Evolutionary conservation across 2,113 vertebrate species (phyloP).

Genomic region (Nothobranchius kuhntae): DNA sequence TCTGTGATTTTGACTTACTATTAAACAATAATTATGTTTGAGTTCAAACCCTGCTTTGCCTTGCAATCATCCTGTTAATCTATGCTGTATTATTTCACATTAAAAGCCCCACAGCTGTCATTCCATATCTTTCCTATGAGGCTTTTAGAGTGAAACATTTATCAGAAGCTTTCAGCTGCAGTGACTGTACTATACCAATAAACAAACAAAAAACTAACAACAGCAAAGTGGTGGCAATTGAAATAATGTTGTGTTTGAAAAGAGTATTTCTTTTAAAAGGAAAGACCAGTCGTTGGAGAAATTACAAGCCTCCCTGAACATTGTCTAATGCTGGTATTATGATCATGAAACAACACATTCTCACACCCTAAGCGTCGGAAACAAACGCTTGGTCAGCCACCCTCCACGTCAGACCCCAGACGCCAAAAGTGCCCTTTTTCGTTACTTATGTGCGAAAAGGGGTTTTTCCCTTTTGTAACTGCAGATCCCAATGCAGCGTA

Average conservation of each 20-base stretch:
- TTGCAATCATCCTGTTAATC: not conserved
- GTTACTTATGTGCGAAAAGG: too few species aligned
- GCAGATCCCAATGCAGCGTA: too few species aligned
- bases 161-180: not conserved
- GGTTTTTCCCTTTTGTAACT: too few species aligned
- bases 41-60: not conserved
- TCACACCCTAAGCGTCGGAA: too few species aligned
- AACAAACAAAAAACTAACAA: not conserved
- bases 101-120: conserved; percentile 1
- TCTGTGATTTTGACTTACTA: too few species aligned
- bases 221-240: not conserved
- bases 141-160: not conserved
- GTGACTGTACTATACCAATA: not conserved
- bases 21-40: not conserved
- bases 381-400: too few species aligned
- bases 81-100: not conserved
- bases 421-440: too few species aligned
- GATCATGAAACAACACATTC: not conserved
- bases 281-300: not conserved
- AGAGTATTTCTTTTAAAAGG: not conserved
- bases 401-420: too few species aligned
- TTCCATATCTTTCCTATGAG: not conserved
- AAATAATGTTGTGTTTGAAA: conserved; percentile 1
- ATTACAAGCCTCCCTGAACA: not conserved
- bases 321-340: conserved; percentile 2